Percentiles rank a stretch among this genome's conserved stretches.
These are phyloP conservation scores for Nettapus auritus DNA, from an alignment of 2,113 vertebrate genomes.

Conservation along the genomic window DNA sequence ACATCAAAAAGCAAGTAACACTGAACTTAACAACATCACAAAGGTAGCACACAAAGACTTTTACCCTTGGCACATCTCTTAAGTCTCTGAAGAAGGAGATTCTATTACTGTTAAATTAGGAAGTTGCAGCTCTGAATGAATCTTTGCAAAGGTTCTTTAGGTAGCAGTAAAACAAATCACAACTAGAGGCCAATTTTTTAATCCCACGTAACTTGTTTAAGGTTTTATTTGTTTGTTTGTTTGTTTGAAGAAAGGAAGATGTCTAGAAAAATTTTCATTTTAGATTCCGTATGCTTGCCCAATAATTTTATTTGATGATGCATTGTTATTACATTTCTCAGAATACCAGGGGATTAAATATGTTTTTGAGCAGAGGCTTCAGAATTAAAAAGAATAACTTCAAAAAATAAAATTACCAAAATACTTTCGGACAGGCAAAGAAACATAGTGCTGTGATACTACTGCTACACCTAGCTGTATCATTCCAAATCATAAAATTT, in stretches of 20 bases:
- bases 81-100: not conserved
- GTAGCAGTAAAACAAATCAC: not conserved
- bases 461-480: not conserved
- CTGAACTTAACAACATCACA: not conserved
- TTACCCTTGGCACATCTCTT: not conserved
- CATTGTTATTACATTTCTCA: not conserved
- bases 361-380: constrained; percentile 13
- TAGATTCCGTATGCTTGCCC: not conserved
- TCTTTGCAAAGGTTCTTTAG: not conserved
- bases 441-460: constrained; percentile 1
- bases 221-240: not conserved
- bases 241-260: not conserved
- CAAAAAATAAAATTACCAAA: not conserved
- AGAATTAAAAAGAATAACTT: constrained; percentile 39
- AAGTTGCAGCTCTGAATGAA: not conserved
- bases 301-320: constrained; percentile 21
- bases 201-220: not conserved
- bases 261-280: not conserved
- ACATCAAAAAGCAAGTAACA: not conserved
- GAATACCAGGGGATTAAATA: not conserved
- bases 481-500: constrained; percentile 36
- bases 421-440: not conserved
- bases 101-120: not conserved
- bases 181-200: not conserved
- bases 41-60: not conserved